These are phyloP conservation scores for Percopsis omiscomaycus DNA, from an alignment of 2,797 vertebrate species.

Conservation along the genomic window DNA sequence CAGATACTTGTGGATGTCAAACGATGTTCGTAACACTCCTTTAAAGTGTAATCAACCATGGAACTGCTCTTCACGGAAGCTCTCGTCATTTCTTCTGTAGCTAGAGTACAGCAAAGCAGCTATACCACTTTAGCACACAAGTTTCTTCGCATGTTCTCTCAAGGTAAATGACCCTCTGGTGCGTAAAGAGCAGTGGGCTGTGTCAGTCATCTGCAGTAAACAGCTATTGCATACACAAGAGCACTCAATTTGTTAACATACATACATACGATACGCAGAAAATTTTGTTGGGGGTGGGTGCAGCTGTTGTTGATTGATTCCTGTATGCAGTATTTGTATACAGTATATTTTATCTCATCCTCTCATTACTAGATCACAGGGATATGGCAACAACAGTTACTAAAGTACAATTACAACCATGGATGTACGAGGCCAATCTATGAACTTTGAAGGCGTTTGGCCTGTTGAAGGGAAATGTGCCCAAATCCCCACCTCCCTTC, in stretches of 20 bases:
- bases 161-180: slow-evolving; percentile 39
- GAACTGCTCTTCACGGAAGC: slow-evolving; percentile 10
- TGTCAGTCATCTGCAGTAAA: slow-evolving; percentile 25
- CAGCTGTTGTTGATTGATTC: slow-evolving; percentile 1
- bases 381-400: background rate
- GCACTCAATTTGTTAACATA: slow-evolving; percentile 2
- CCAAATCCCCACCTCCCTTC: background rate
- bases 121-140: slow-evolving; percentile 12
- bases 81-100: slow-evolving; percentile 29
- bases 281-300: background rate
- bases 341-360: background rate
- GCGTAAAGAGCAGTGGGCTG: slow-evolving; percentile 30
- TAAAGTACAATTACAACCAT: background rate
- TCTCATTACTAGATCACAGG: background rate
- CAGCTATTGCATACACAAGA: slow-evolving; percentile 12
- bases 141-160: slow-evolving; percentile 34
- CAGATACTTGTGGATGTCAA: slow-evolving; percentile 9
- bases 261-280: slow-evolving; percentile 13
- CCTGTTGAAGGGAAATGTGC: slow-evolving; percentile 8
- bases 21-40: slow-evolving; percentile 33
- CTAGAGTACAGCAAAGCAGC: slow-evolving; percentile 22
- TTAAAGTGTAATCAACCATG: slow-evolving; percentile 33
- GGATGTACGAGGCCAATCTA: background rate
- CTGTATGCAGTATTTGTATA: background rate
- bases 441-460: slow-evolving; percentile 8